Evolutionary conservation across 2,888 invertebrate genomes (phyloP), one percentile per base, ranked within the genome.

Genomic region (Cacoxenus indagator): DNA sequence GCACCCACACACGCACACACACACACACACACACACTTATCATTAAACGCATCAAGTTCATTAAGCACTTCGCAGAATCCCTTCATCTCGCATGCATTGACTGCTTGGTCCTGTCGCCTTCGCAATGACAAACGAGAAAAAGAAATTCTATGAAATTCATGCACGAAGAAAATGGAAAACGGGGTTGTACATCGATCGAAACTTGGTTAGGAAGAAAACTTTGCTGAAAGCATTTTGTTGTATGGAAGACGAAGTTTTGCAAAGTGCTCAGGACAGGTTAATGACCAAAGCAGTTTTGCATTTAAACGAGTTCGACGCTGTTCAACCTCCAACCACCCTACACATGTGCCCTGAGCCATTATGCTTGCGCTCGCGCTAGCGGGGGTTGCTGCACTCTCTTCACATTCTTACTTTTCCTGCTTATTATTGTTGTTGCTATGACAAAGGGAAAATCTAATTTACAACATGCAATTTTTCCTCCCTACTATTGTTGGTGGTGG

Each of bases 241-340:
- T 79, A 5, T 51, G 22, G 9, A 51, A 22, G 51, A 17, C 17
- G 22, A 51, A 51, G 19, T 51, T 37, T 51, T 51, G 22, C 51
- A 51, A 51, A 51, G 51, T 51, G 51, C 51, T 51, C 22, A 51
- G 51, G 51, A 51, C 51, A 51, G 51, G 51, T 51, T 51, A 81
- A 81, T 83, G 81, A 81, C 83, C 81, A 81, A 81, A 74, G 69
- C 78, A 75, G 83, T 81, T 81, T 81, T 81, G 81, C 82, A 81
- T 81, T 81, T 78, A 79, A 81, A 79, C 78, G 76, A 76, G 74
- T 8, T 65, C 68, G 37, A 43, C 61, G n/a, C 17, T 22, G 4
- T 17, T 51, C 9, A 51, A 8, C 24, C 14, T 31, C 37, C 31
- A 37, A 31, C 43, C 37, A 43, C 11, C 26, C 22, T 26, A 55